Evolutionary conservation across 2,797 vertebrate genomes (phyloP).

Genomic region (Aeoliscus strigatus): DNA sequence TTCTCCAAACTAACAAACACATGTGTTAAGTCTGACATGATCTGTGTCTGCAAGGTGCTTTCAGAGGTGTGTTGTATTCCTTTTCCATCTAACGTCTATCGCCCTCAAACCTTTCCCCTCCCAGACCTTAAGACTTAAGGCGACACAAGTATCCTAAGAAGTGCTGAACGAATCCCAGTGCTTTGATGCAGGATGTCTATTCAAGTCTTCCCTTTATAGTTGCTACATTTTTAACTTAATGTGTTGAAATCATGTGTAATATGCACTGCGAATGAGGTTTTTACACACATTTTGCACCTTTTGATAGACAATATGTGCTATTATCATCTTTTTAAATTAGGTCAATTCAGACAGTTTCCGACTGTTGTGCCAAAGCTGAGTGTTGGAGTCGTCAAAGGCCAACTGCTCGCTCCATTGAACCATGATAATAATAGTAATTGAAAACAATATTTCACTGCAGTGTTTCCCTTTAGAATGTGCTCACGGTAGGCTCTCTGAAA

Average conservation of each 20-base stretch:
- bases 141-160: constrained; percentile 22
- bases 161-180: constrained; percentile 42
- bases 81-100: constrained; percentile 17
- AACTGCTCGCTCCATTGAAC: too few relatives aligned
- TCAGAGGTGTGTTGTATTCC: too few relatives aligned
- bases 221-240: constrained; percentile 30
- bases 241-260: constrained; percentile 49
- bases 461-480: constrained; percentile 8
- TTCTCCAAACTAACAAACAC: constrained; percentile 10
- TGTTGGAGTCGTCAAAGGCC: too few relatives aligned
- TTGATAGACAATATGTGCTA: constrained; percentile 41
- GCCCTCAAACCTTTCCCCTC: constrained; percentile 12
- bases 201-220: constrained; percentile 61
- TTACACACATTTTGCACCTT: constrained; percentile 32
- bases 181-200: constrained; percentile 37
- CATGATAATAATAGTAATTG: too few relatives aligned
- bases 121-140: constrained; percentile 8
- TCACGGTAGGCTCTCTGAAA: too few relatives aligned
- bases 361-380: constrained; percentile 84
- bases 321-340: constrained; percentile 18
- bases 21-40: background rate
- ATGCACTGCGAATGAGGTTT: constrained; percentile 46
- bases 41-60: too few relatives aligned
- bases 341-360: constrained; percentile 27
- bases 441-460: constrained; percentile 9